These are phyloP conservation scores for Belgica antarctica DNA, from an alignment of 2,888 invertebrate species.

Conservation along the genomic window DNA sequence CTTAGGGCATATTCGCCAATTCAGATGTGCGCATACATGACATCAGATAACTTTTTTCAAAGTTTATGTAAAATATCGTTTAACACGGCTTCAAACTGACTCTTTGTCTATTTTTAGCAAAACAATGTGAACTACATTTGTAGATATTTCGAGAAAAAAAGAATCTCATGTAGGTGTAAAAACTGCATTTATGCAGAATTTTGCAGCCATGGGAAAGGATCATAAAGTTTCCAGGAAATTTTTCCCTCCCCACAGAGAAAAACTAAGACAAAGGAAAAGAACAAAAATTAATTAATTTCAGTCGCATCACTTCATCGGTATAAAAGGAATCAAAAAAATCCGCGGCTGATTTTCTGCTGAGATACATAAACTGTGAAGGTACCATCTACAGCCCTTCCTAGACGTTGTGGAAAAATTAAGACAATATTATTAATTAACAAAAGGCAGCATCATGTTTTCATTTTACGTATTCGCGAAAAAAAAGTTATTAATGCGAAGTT, in stretches of 20 bases:
- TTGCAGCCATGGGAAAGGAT: too few relatives aligned
- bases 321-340: background rate
- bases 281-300: constrained; percentile 39
- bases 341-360: background rate
- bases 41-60: background rate
- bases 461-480: constrained; percentile 23
- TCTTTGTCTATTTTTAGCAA: too few relatives aligned
- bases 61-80: constrained; percentile 4
- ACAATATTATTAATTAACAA: constrained; percentile 42
- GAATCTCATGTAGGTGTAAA: too few relatives aligned
- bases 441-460: background rate
- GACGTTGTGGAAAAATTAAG: background rate
- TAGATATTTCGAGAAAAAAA: too few relatives aligned
- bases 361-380: background rate
- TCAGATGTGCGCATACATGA: constrained; percentile 26
- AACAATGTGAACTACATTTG: too few relatives aligned
- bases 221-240: constrained; percentile 29
- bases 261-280: background rate
- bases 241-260: background rate
- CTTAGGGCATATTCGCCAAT: constrained; percentile 24
- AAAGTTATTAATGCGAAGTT: background rate
- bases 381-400: background rate
- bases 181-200: too few relatives aligned
- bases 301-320: background rate
- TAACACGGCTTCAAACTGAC: too few relatives aligned